These are phyloP conservation scores for Trissolcus basalis DNA, from an alignment of 1,140 invertebrate species.

Conservation along the genomic window DNA sequence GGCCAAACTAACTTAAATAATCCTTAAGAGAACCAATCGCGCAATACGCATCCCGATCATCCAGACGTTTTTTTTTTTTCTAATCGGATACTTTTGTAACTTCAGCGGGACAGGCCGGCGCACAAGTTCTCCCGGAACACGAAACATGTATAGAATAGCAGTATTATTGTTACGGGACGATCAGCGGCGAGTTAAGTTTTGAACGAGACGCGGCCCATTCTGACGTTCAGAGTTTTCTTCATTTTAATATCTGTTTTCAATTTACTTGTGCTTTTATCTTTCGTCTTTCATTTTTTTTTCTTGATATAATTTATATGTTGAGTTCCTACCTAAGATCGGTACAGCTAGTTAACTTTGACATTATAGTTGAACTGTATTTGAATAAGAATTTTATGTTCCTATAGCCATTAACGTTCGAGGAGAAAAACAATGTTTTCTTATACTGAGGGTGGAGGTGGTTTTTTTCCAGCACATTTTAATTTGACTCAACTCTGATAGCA, in stretches of 20 bases:
- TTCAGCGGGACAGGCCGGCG: constrained; percentile 46
- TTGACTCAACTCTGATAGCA: no score
- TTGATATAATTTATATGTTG: no score
- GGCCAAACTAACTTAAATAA: constrained; percentile 68
- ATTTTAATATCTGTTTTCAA: background rate
- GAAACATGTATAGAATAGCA: constrained; percentile 56
- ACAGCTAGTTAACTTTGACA: no score
- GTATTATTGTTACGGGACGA: constrained; percentile 47
- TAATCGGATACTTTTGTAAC: constrained; percentile 50
- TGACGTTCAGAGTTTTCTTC: background rate
- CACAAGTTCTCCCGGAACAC: constrained; percentile 10
- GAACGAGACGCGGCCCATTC: background rate
- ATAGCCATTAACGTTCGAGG: no score
- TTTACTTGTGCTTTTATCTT: no score
- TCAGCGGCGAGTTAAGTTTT: background rate
- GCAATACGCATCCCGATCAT: constrained; percentile 57
- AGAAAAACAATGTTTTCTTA: no score
- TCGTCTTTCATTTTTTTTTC: no score
- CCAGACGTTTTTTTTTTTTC: constrained; percentile 51
- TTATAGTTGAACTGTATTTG: no score
- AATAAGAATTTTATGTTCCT: no score
- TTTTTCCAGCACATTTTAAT: no score
- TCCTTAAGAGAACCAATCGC: constrained; percentile 50
- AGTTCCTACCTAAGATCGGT: no score
- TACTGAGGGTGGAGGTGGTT: no score